A percentile compares a stretch with the other conserved stretches of the same genome.
Evolutionary conservation across 2,888 invertebrate species (phyloP).

Genomic region (Scaptomyza parva): DNA sequence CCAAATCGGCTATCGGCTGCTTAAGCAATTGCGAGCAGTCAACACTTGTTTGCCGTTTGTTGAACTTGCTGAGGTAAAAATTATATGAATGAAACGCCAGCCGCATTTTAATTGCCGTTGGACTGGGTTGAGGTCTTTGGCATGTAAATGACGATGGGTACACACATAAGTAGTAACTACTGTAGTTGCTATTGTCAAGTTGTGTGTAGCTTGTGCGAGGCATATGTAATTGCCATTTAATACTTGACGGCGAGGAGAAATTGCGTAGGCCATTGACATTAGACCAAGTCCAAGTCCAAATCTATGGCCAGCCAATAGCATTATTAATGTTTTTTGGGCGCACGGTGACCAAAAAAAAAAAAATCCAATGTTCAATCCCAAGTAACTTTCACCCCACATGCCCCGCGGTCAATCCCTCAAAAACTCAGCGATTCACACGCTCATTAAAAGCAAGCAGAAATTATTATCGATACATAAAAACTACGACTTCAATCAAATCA

Average conservation of each 20-base stretch:
- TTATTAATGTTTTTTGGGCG: conserved; percentile 48
- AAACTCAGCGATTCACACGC: conserved; percentile 62
- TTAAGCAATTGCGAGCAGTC: conserved; percentile 33
- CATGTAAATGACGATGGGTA: conserved; percentile 66
- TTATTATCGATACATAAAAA: conserved; percentile 44
- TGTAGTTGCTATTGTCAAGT: conserved; percentile 34
- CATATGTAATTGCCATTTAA: conserved; percentile 74
- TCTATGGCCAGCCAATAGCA: conserved; percentile 45
- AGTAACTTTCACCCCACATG: conserved; percentile 68
- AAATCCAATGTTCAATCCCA: conserved; percentile 7
- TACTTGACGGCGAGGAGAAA: conserved; percentile 70
- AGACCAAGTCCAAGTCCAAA: conserved; percentile 4
- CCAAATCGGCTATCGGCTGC: conserved; percentile 52
- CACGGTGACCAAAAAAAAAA: conserved; percentile 15
- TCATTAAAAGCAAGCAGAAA: conserved; percentile 62
- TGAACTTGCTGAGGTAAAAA: conserved; percentile 55
- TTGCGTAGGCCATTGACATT: conserved; percentile 77
- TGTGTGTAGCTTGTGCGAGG: conserved; percentile 60
- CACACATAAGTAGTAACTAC: conserved; percentile 41
- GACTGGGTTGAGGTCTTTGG: conserved; percentile 73
- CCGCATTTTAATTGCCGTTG: conserved; percentile 68
- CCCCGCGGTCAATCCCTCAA: conserved; percentile 51
- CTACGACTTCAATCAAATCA: conserved; percentile 48
- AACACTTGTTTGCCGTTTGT: conserved; percentile 62
- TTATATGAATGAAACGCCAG: conserved; percentile 50